These are phyloP conservation scores for Parazoanthus swiftii DNA, from an alignment of 92 coral and sea anemone species.

Conservation along the genomic window DNA sequence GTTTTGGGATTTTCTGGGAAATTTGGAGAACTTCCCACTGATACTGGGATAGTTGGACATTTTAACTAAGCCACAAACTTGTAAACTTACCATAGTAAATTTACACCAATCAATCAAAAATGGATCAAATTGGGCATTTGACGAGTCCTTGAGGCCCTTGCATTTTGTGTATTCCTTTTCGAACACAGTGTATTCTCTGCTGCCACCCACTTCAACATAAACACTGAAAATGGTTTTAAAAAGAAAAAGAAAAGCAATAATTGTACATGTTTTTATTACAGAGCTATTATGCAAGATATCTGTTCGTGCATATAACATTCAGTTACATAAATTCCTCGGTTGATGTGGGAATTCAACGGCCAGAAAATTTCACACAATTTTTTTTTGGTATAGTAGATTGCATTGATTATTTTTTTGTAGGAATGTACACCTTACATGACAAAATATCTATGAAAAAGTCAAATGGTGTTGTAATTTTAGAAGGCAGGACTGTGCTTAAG, in stretches of 20 bases:
- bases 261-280: neutral
- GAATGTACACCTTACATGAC: too few species aligned
- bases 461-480: too few species aligned
- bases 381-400: too few species aligned
- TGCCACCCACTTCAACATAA: slow-evolving; percentile 74
- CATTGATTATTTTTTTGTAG: too few species aligned
- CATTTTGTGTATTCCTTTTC: slow-evolving; percentile 60
- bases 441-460: too few species aligned
- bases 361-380: too few species aligned
- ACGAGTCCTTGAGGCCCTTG: slow-evolving; percentile 53
- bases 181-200: slow-evolving; percentile 52
- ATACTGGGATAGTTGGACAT: neutral
- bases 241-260: neutral
- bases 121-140: slow-evolving; percentile 57
- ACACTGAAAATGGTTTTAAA: slow-evolving; percentile 46
- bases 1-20: neutral
- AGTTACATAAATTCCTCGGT: too few species aligned
- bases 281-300: too few species aligned
- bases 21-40: neutral
- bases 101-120: slow-evolving; percentile 82
- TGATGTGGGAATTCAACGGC: too few species aligned
- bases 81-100: slow-evolving; percentile 61
- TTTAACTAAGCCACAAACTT: neutral
- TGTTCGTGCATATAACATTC: too few species aligned
- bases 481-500: too few species aligned